Base-by-base conservation (phyloP, 2,888 invertebrate genomes). In the Ectemnius continuus region DNA sequence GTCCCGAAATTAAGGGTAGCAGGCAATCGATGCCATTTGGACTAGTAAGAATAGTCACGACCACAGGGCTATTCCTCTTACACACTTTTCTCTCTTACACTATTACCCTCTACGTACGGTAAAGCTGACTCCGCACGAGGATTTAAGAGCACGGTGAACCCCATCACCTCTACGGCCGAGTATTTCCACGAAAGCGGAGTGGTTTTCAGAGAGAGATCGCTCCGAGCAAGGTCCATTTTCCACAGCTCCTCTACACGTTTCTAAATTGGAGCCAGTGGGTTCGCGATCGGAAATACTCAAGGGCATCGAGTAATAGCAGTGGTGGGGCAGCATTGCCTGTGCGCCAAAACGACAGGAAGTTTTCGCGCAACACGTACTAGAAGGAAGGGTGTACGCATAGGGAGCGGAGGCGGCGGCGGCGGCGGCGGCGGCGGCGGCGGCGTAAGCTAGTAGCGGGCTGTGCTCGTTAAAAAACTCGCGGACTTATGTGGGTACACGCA, bases 401-500 rank as follows among this genome's bases (percentile, higher is more conserved):
- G 18, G 48, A 58, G 61, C 26, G 63, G 5, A n/a, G 23, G 56
- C 18, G 36, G 48, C 13, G n/a, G n/a, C 48, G 48, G 4, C 2
- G 47, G 61, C 26, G 63, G 5, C n/a, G 23, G 56, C 18, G 36
- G 61, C 26, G 63, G 5, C n/a, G 23, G 56, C 18, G 36, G 4
- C 2, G 47, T 14, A n/a, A 47, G 47, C 47, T 47, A n/a, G 18
- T 36, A 26, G 57, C 48, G 61, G 63, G 58, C 61, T 67, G 70
- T 63, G 80, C 80, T 82, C 82, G 76, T 82, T 82, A 82, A 82
- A 82, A 82, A 79, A 79, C 67, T 69, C 75, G 75, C 63, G 72
- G 70, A 59, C 61, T 76, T 78, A 71, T 75, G 36, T 36, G 36
- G 11, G 36, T 36, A 36, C 36, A 73, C 52, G 16, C 70, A 80